Percentiles rank a stretch among this genome's conserved stretches.
phyloP scores from a whole-genome alignment of 2,888 invertebrate species.

The Adelognathus sp. region DNA sequence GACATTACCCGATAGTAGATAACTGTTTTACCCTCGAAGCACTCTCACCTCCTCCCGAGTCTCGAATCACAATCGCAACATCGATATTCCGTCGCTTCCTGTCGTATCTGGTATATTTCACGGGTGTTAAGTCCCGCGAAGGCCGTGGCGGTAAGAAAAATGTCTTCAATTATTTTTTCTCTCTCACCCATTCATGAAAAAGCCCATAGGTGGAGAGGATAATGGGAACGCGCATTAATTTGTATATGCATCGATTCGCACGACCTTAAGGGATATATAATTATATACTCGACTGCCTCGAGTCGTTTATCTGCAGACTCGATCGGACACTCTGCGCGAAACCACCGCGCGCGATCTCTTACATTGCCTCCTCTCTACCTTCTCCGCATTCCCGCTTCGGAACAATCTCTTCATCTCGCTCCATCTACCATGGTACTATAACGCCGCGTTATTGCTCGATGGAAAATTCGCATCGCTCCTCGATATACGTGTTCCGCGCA shows the following conservation, averaged over 20 bases:
- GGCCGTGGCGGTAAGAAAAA: background rate
- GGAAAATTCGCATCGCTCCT: conserved; percentile 38
- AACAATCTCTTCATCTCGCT: conserved; percentile 19
- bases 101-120: background rate
- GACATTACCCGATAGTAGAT: background rate
- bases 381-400: background rate
- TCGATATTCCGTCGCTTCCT: background rate
- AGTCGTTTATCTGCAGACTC: conserved; percentile 51
- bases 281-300: conserved; percentile 50
- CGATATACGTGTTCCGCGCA: conserved; percentile 54
- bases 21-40: background rate
- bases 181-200: conserved; percentile 31
- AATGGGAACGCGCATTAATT: conserved; percentile 47
- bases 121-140: background rate
- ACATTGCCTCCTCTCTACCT: background rate
- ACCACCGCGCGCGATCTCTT: conserved; percentile 16
- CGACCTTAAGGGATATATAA: conserved; percentile 57
- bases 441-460: conserved; percentile 30
- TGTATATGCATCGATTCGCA: conserved; percentile 50
- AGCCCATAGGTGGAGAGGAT: conserved; percentile 27
- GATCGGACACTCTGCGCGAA: conserved; percentile 32
- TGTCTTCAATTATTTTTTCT: background rate
- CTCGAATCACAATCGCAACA: background rate
- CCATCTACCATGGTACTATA: background rate
- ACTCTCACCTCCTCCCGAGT: background rate